These are phyloP conservation scores for Saccostrea echinata DNA, from an alignment of 1,140 invertebrate species.

Conservation along the genomic window DNA sequence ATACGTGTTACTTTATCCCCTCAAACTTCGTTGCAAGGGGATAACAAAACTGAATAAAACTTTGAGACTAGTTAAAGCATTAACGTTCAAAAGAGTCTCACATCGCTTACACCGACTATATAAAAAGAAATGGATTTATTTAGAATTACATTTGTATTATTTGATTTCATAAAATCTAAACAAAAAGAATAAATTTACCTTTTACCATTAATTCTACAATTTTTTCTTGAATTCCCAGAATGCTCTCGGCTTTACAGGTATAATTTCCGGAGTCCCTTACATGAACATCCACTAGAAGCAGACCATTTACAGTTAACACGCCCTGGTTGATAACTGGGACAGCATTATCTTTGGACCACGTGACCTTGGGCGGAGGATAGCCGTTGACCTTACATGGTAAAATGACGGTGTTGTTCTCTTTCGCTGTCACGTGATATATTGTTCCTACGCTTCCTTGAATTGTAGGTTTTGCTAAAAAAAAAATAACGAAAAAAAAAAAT, in stretches of 20 bases:
- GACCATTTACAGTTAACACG: constrained; percentile 43
- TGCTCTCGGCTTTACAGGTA: constrained; percentile 48
- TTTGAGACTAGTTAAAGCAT: too few relatives aligned
- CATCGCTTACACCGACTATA: too few relatives aligned
- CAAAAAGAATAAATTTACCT: neutral
- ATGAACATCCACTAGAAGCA: constrained; percentile 37
- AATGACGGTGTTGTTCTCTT: constrained; percentile 48
- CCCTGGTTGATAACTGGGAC: neutral
- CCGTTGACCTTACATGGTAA: constrained; percentile 49
- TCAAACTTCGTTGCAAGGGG: too few relatives aligned
- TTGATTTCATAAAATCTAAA: neutral
- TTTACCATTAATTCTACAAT: constrained; percentile 27
- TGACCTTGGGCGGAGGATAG: constrained; percentile 36
- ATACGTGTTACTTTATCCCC: too few relatives aligned
- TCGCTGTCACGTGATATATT: constrained; percentile 47
- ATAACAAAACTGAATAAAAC: too few relatives aligned
- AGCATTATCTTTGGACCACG: constrained; percentile 40
- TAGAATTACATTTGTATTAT: too few relatives aligned
- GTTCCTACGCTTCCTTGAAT: constrained; percentile 40
- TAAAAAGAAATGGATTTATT: too few relatives aligned
- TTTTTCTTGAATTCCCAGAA: constrained; percentile 49
- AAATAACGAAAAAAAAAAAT: neutral
- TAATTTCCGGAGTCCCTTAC: constrained; percentile 42
- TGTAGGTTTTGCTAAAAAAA: constrained; percentile 46
- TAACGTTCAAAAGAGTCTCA: too few relatives aligned